A percentile compares a stretch with the other conserved stretches of the same genome.
These are phyloP conservation scores for Spermophilus dauricus DNA, from an alignment of 2,113 vertebrate species.

Conservation along the genomic window DNA sequence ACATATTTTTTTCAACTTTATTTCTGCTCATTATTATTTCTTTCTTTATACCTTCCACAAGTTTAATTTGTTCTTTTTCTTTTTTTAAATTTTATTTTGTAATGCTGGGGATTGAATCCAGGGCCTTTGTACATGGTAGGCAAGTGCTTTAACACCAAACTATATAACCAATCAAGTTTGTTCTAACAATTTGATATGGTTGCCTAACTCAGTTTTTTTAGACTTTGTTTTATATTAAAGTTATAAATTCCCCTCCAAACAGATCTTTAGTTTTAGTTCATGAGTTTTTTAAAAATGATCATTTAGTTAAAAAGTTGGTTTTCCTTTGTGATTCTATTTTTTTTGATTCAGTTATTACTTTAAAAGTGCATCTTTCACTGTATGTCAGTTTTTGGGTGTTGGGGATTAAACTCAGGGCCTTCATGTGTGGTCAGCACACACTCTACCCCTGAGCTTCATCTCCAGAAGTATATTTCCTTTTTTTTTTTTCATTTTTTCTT, in stretches of 20 bases:
- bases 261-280: neutral
- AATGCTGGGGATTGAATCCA: no score
- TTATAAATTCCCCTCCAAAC: neutral
- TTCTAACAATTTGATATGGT: neutral
- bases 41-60: neutral
- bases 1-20: neutral
- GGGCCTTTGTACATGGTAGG: no score
- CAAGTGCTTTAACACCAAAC: no score
- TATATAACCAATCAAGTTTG: no score
- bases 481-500: no score
- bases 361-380: no score
- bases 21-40: neutral
- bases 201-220: neutral
- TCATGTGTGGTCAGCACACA: neutral
- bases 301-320: neutral
- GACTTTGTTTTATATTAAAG: neutral
- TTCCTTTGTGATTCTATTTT: neutral
- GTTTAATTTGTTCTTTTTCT: neutral
- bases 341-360: neutral
- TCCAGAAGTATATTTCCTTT: neutral
- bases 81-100: no score
- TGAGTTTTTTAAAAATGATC: conserved; percentile 12
- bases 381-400: neutral
- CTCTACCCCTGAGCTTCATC: neutral
- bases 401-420: neutral